Base-by-base conservation (phyloP, 1,140 invertebrate species). In the Bactericera cockerelli region DNA sequence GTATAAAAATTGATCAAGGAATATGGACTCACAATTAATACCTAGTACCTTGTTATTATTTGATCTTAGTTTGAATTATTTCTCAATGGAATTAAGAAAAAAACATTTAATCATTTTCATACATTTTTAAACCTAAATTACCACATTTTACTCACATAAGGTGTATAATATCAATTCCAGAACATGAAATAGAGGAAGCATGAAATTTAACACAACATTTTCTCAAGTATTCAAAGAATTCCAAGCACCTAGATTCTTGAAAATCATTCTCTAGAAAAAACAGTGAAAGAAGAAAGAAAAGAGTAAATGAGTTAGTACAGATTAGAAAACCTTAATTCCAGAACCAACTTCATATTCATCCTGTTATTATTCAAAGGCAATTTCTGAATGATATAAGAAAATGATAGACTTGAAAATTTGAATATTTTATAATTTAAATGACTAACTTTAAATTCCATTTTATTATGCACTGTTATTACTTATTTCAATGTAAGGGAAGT, bases 171-270 rank as follows among this genome's bases (percentile, higher is more conserved):
- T 81, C 75, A 63, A 84, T 82, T 39, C 83, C 83, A 13, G 76
- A 76, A 67, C 83, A 85, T 63, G 81, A 81, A 21, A 75, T 63
- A 19, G 82, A 84, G 58, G 66, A 39, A 6, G 69, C 65, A 58
- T 76, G 74, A 74, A 78, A 77, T 67, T 78, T 79, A 1, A 77
- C 66, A 65, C 83, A 84, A 65, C 83, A 86, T 54, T 81, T 70
- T 57, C 77, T 70, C 68, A 86, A 72, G 63, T 77, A 72, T 65
- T 85, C 80, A 25, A 86, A 74, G 13, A 77, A 75, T 21, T 71
- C 63, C 61, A 74, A 65, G 64, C 83, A 86, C 42, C 72, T 74
- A 26, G 75, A 68, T 59, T 83, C 80, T 70, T 84, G 82, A 69
- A 76, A 85, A 22, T 80, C 73, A 61, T 84, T 81, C 58, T 80